phyloP scores from a whole-genome alignment of 2,797 vertebrate genomes.

The Triplophysa yarkandensis region DNA sequence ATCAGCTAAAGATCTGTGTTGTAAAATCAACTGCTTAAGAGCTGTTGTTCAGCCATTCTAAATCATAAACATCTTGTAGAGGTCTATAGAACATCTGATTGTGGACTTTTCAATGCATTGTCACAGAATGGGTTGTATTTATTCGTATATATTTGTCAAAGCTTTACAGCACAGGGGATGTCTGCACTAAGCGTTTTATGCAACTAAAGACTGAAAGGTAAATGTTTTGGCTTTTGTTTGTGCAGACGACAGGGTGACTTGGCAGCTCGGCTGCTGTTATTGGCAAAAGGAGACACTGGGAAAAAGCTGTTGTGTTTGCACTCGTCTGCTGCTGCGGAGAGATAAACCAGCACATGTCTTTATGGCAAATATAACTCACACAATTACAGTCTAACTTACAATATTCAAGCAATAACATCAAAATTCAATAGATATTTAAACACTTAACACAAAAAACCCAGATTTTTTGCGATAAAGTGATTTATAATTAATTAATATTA shows the following conservation, averaged over 20 bases:
- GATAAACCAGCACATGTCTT: constrained; percentile 75
- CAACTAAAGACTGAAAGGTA: constrained; percentile 41
- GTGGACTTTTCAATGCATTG: too few species aligned
- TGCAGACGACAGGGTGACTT: constrained; percentile 71
- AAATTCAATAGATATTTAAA: constrained; percentile 2
- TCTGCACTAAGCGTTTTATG: constrained; percentile 33
- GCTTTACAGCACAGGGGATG: constrained; percentile 22
- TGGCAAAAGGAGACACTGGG: constrained; percentile 69
- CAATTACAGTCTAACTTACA: constrained; percentile 40
- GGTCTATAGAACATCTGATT: too few species aligned
- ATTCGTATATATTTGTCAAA: constrained; percentile 9
- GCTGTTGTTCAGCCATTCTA: too few species aligned
- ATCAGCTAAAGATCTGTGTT: too few species aligned
- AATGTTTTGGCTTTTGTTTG: constrained; percentile 53
- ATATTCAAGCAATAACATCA: neutral
- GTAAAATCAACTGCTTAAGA: too few species aligned
- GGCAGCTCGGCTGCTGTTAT: constrained; percentile 68
- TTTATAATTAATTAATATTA: too few species aligned
- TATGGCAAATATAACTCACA: constrained; percentile 61
- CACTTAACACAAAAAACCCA: too few species aligned
- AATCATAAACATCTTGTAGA: too few species aligned
- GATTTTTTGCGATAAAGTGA: too few species aligned
- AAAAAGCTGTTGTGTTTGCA: constrained; percentile 72
- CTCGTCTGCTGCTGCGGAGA: constrained; percentile 74
- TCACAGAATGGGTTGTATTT: too few species aligned